Evolutionary conservation across 1,140 invertebrate species (phyloP), one percentile per base, ranked within the genome.

Genomic region (Stegodyphus mimosarum): DNA sequence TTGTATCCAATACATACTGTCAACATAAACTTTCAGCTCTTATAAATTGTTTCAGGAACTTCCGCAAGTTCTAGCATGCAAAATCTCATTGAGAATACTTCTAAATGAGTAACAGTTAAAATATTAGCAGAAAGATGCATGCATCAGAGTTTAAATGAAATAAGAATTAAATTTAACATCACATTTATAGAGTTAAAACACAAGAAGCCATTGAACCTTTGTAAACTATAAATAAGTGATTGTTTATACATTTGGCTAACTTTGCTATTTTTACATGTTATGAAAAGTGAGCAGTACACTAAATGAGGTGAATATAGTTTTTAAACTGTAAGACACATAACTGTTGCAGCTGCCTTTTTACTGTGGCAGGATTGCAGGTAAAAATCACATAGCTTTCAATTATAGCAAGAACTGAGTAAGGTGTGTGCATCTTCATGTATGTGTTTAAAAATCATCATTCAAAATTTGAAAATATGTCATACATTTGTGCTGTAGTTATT

Each of bases 51-150:
- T 76, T 84, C 81, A 84, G 81, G 81, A 84, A 84, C 81, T 73
- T 74, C 55, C 70, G 70, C 69, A 73, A 70, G 70, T 73, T 83
- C 69, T 83, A 55, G 72, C 81, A 84, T 84, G 72, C 81, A 84
- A 84, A 84, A 75, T 84, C 81, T 84, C 81, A 84, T 84, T 84
- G 81, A 84, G 81, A 84, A 75, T 84, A 84, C 81, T 84, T 84
- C 81, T 75, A 76, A 84, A 81, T 81, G 69, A 81, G 73, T 81
- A 81, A 84, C 81, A 83, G 80, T 69, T 84, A 73, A 84, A 84
- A 76, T 69, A 75, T 66, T 83, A 84, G 81, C 81, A 72, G 81
- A 76, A 81, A 69, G 67, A 83, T 75, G 81, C 73, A 75, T 75
- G 81, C 72, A 67, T 73, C 71, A 9, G 48, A 48, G 63, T 53